phyloP scores from a whole-genome alignment of 2,888 invertebrate genomes.

The Hyles lineata region DNA sequence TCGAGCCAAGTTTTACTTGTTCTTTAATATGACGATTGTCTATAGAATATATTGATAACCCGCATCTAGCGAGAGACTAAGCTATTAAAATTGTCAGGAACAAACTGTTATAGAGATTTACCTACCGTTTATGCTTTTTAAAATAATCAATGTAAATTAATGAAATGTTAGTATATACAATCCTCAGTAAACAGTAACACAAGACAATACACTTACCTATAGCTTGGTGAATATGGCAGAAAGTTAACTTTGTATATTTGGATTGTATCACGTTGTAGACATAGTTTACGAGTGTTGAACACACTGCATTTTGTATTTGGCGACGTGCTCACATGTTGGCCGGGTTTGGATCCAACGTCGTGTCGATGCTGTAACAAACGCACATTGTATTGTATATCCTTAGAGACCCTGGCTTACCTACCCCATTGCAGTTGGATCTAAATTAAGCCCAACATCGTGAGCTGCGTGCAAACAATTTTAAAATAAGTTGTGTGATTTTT shows the following conservation, averaged over 20 bases:
- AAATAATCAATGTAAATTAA: constrained; percentile 51
- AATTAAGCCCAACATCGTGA: constrained; percentile 26
- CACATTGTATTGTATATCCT: constrained; percentile 12
- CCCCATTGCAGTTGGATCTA: not conserved
- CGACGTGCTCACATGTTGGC: constrained; percentile 24
- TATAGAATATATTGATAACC: constrained; percentile 1
- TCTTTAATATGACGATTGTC: constrained; percentile 2
- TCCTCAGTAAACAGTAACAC: constrained; percentile 79
- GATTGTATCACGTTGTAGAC: constrained; percentile 60
- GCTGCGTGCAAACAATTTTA: constrained; percentile 55
- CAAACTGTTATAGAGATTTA: constrained; percentile 19
- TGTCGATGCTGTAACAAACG: constrained; percentile 1
- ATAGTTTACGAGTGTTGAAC: constrained; percentile 69
- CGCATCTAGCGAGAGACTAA: constrained; percentile 3
- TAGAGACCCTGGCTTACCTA: not conserved
- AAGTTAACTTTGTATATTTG: constrained; percentile 74
- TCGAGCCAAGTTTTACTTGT: not conserved
- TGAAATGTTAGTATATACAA: constrained; percentile 66
- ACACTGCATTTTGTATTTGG: constrained; percentile 63
- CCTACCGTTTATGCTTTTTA: constrained; percentile 29
- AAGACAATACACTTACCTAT: constrained; percentile 82
- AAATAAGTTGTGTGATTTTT: constrained; percentile 69
- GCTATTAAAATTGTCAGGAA: not conserved
- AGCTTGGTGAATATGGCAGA: constrained; percentile 83
- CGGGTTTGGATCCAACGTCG: constrained; percentile 13